Conservation (phyloP, 2,888 invertebrate species). For the Tachystola acroxantha region DNA sequence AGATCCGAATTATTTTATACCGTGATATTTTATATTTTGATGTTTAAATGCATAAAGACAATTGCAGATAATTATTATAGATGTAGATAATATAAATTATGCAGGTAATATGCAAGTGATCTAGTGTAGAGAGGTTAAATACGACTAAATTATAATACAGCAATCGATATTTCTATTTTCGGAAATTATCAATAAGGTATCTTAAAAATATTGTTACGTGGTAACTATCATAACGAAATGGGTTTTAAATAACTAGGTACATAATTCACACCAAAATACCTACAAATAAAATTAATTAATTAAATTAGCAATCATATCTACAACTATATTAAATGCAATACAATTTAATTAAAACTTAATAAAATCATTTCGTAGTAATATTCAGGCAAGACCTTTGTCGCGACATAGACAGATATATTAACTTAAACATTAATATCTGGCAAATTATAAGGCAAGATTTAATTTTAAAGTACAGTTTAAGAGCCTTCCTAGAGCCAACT, state of each 20-base stretch:
- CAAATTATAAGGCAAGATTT: constrained; percentile 19
- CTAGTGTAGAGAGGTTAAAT: no score
- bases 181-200: no score
- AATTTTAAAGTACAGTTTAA: no score
- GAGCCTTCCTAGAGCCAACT: no score
- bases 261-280: constrained; percentile 10
- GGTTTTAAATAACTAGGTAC: constrained; percentile 6
- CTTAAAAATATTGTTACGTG: neutral
- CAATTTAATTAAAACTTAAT: constrained; percentile 13
- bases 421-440: constrained; percentile 1
- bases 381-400: constrained; percentile 39
- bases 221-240: constrained; percentile 11
- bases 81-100: no score
- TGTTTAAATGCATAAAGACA: no score
- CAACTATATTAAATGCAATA: constrained; percentile 24
- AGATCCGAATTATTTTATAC: no score
- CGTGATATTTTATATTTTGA: no score
- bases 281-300: constrained; percentile 10
- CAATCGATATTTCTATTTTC: no score
- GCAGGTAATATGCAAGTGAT: no score
- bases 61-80: no score
- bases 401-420: constrained; percentile 26
- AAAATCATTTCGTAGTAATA: constrained; percentile 9
- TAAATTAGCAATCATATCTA: constrained; percentile 20
- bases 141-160: no score